phyloP scores from a whole-genome alignment of 2,113 vertebrate genomes.

The Tragelaphus buxtoni region DNA sequence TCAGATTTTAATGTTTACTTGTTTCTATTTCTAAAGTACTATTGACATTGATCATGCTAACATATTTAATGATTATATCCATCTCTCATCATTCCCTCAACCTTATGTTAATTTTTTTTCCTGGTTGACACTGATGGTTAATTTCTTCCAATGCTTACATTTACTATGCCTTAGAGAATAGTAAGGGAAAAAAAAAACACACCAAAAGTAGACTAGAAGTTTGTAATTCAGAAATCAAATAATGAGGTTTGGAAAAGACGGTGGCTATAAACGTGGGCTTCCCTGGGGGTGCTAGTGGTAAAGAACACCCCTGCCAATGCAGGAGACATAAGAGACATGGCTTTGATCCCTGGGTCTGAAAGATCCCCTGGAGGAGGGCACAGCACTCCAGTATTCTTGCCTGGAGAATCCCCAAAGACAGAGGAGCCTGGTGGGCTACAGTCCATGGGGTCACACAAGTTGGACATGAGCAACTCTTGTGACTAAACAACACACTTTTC shows the following conservation, averaged over 20 bases:
- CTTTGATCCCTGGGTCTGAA: background rate
- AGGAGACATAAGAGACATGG: background rate
- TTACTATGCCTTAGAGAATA: background rate
- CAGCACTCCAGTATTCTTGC: background rate
- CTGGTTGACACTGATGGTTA: background rate
- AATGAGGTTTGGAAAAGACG: background rate
- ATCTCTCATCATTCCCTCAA: background rate
- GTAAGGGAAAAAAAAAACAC: background rate
- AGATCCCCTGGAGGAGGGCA: background rate
- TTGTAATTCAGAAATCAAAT: background rate
- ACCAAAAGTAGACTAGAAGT: background rate
- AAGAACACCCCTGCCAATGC: background rate
- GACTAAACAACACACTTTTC: background rate
- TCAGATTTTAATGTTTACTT: background rate
- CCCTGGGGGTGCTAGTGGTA: background rate
- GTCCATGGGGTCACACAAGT: background rate
- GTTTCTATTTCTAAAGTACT: background rate
- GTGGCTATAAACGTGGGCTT: background rate
- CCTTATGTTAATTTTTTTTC: background rate
- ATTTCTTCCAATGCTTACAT: background rate
- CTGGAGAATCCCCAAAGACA: background rate
- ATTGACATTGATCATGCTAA: background rate
- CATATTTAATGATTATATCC: background rate
- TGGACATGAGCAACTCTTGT: rapidly evolving
- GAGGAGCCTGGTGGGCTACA: background rate